Evolutionary conservation across 2,888 invertebrate genomes (phyloP).

Genomic region (Pseudococcus longispinus): DNA sequence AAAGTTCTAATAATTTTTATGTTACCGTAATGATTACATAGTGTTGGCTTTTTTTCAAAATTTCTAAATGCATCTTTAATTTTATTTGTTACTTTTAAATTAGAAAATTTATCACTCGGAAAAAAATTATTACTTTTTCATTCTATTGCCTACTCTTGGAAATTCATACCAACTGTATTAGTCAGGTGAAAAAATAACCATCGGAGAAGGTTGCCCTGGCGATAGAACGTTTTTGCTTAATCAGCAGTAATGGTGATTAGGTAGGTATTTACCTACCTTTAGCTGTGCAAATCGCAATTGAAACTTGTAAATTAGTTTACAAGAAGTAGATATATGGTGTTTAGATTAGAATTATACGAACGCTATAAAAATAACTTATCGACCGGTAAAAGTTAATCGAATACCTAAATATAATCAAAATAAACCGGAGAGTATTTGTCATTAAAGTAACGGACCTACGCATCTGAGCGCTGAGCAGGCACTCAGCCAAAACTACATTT

Average conservation of each 20-base stretch:
- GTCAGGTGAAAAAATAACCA: conserved; percentile 14
- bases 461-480: conserved; percentile 48
- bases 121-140: conserved; percentile 4
- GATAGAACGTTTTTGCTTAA: not conserved
- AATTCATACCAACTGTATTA: not conserved
- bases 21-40: conserved; percentile 39
- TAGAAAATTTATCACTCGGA: conserved; percentile 45
- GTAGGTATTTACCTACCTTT: not conserved
- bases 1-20: conserved; percentile 30
- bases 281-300: too few species aligned
- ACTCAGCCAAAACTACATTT: conserved; percentile 48
- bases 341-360: not conserved
- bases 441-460: conserved; percentile 43
- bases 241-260: not conserved
- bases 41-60: conserved; percentile 37
- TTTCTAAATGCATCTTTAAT: conserved; percentile 31
- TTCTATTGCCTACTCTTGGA: not conserved
- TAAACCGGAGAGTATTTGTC: conserved; percentile 32
- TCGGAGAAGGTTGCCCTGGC: not conserved
- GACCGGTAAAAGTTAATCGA: conserved; percentile 39
- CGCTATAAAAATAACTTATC: conserved; percentile 30
- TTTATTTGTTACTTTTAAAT: conserved; percentile 44
- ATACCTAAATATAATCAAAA: conserved; percentile 33
- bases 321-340: not conserved
- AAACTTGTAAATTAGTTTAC: not conserved